These are phyloP conservation scores for Tragelaphus scriptus DNA, from an alignment of 2,113 vertebrate genomes.

Conservation along the genomic window DNA sequence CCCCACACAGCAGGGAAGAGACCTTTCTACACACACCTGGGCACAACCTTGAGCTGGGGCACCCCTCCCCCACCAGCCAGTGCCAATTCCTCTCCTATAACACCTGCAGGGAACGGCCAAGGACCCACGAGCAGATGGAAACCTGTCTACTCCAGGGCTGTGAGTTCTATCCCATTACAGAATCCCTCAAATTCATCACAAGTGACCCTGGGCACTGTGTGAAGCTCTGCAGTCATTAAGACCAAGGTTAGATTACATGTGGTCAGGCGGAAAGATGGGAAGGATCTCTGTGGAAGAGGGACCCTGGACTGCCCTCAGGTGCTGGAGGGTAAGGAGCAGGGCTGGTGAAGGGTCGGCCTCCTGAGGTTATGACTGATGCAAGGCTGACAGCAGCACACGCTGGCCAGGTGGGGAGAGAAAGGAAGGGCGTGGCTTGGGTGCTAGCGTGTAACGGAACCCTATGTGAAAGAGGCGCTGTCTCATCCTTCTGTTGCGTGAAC, in stretches of 20 bases:
- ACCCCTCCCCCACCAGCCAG: neutral
- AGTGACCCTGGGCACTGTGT: neutral
- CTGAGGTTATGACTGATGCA: neutral
- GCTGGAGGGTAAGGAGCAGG: neutral
- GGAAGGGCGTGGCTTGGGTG: neutral
- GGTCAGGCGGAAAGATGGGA: neutral
- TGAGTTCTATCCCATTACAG: neutral
- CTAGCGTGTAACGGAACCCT: neutral
- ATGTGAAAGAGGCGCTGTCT: neutral
- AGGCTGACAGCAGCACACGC: neutral
- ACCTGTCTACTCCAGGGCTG: neutral
- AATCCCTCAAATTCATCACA: neutral
- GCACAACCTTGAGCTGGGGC: neutral
- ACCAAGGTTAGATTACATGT: neutral
- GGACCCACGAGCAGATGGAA: neutral
- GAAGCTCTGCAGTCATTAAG: neutral
- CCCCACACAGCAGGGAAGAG: neutral
- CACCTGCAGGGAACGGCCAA: fast-evolving
- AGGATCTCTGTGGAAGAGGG: neutral
- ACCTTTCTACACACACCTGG: neutral
- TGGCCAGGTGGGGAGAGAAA: neutral
- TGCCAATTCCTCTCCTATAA: neutral
- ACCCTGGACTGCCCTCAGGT: neutral
- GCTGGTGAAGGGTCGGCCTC: neutral
- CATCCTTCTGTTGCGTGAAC: neutral